Percentiles rank a stretch among this genome's conserved stretches.
These are phyloP conservation scores for Halichondria panicea DNA, from an alignment of 37 sponge, comb jelly and placozoan genomes.

Conservation along the genomic window DNA sequence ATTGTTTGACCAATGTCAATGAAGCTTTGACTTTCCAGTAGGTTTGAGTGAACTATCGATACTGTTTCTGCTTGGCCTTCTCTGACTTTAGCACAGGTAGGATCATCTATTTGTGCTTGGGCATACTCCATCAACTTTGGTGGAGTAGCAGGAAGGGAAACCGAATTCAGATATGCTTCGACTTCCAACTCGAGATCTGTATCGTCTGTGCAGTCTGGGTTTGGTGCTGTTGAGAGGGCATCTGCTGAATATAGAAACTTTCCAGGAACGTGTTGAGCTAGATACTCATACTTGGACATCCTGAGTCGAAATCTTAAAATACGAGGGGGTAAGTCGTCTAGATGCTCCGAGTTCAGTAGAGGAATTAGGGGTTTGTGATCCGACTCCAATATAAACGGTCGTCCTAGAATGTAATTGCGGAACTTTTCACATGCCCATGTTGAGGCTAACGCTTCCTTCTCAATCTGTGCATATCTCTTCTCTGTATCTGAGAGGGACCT, in stretches of 20 bases:
- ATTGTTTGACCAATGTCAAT: conserved; percentile 5
- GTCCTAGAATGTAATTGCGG: conserved; percentile 34
- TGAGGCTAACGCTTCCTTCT: conserved; percentile 39
- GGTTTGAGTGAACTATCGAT: conserved; percentile 1
- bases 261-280: conserved; percentile 35
- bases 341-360: conserved; percentile 20
- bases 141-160: conserved; percentile 11
- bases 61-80: conserved; percentile 15
- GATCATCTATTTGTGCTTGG: conserved; percentile 34
- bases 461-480: conserved; percentile 37
- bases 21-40: conserved; percentile 26
- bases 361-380: conserved; percentile 56
- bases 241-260: conserved; percentile 47
- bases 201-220: neutral
- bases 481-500: conserved; percentile 45
- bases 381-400: conserved; percentile 18
- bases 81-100: neutral
- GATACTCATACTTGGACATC: conserved; percentile 33
- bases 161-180: neutral
- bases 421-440: conserved; percentile 40
- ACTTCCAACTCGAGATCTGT: conserved; percentile 25
- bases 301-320: conserved; percentile 30
- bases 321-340: conserved; percentile 33
- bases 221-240: conserved; percentile 44
- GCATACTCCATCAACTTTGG: conserved; percentile 4